phyloP scores from a whole-genome alignment of 2,113 vertebrate genomes.

The Corapipo altera region DNA sequence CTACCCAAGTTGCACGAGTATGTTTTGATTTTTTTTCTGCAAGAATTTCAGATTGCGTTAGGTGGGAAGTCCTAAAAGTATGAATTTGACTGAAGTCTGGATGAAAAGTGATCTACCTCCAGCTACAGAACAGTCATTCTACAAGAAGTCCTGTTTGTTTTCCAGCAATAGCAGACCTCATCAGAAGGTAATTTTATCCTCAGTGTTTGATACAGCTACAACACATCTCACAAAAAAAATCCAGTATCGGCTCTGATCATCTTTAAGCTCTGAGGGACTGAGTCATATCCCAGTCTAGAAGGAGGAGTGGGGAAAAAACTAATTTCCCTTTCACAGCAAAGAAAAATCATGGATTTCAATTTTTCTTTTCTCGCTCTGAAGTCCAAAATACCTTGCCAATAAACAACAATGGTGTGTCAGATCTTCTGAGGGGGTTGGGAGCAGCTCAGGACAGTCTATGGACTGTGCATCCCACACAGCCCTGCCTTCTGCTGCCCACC shows the following conservation, averaged over 20 bases:
- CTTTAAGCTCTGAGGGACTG: neutral
- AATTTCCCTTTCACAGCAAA: neutral
- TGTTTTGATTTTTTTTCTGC: neutral
- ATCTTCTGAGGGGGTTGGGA: neutral
- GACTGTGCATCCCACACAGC: neutral
- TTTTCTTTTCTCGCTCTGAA: neutral
- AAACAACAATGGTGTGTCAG: rapidly evolving
- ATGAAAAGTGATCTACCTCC: neutral
- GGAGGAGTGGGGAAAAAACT: neutral
- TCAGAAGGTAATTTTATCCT: constrained; percentile 25
- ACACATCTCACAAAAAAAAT: neutral
- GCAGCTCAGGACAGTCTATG: neutral
- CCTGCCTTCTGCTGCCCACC: neutral
- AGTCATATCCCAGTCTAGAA: neutral
- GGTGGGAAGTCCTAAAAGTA: neutral
- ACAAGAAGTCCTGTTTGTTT: neutral
- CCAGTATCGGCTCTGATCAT: neutral
- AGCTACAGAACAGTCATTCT: neutral
- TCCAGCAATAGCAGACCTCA: neutral
- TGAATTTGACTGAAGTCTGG: neutral
- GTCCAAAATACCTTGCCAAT: neutral
- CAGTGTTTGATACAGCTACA: neutral
- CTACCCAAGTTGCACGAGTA: neutral
- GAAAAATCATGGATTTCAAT: neutral
- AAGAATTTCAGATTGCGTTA: neutral